Evolutionary conservation across 2,113 vertebrate species (phyloP).

Genomic region (Meriones unguiculatus): DNA sequence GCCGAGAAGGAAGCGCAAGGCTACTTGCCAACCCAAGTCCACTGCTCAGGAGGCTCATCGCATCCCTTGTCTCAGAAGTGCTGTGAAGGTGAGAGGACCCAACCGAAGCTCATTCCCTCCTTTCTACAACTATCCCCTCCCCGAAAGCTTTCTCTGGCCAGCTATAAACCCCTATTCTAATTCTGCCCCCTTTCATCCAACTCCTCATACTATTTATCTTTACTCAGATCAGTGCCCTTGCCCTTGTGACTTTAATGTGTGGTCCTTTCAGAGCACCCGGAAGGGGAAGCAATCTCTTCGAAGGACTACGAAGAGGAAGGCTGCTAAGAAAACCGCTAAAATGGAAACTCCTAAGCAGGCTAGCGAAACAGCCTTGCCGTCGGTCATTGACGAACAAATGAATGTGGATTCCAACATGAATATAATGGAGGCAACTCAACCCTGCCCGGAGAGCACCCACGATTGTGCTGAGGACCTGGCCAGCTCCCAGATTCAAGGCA

Average conservation of each 20-base stretch:
- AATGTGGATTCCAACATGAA: no score
- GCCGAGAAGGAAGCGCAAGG: background rate
- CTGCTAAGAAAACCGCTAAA: no score
- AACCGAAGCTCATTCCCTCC: background rate
- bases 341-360: rapidly evolving
- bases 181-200: no score
- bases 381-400: rapidly evolving
- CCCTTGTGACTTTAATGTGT: background rate
- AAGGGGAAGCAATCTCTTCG: rapidly evolving
- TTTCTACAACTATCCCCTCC: background rate
- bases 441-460: rapidly evolving
- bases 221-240: background rate
- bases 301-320: rapidly evolving
- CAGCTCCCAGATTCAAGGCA: background rate
- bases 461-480: rapidly evolving
- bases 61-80: rapidly evolving
- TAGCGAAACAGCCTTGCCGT: rapidly evolving
- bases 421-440: rapidly evolving
- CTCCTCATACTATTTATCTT: background rate
- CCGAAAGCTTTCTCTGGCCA: background rate
- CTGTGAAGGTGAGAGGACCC: background rate
- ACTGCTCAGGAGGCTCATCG: rapidly evolving
- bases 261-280: rapidly evolving
- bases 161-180: background rate
- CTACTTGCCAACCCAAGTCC: rapidly evolving